A percentile compares a stretch with the other conserved stretches of the same genome.
Evolutionary conservation across 2,797 vertebrate species (phyloP).

Genomic region (Heliangelus exortis): DNA sequence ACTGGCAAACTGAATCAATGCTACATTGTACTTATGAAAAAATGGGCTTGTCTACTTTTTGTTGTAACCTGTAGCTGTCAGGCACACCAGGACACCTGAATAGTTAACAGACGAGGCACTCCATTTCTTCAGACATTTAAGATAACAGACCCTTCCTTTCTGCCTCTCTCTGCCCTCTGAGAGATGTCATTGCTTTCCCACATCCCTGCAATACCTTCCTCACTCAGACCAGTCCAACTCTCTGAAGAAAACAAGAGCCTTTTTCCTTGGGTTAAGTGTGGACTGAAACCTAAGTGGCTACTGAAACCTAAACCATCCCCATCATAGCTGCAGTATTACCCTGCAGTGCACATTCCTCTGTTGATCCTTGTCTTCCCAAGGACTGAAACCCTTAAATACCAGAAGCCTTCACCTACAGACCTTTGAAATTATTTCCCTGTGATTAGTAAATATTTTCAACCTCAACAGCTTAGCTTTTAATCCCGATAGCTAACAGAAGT

Average conservation of each 20-base stretch:
- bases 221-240: background rate
- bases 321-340: background rate
- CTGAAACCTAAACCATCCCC: background rate
- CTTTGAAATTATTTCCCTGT: constrained; percentile 10
- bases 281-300: background rate
- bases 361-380: constrained; percentile 9
- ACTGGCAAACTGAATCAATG: background rate
- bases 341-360: background rate
- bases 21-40: background rate
- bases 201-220: background rate
- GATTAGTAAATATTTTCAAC: background rate
- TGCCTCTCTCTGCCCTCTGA: background rate
- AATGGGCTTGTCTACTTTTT: background rate
- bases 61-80: background rate
- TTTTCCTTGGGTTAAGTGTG: background rate
- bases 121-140: background rate
- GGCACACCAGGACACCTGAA: background rate
- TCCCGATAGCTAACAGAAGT: background rate
- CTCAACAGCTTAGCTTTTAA: constrained; percentile 11
- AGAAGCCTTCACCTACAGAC: background rate
- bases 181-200: background rate
- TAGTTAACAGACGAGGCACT: background rate
- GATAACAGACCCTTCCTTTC: background rate
- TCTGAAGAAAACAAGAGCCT: background rate
- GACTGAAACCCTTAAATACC: background rate